These are phyloP conservation scores for Helicoverpa assulta DNA, from an alignment of 2,888 invertebrate species.

Conservation along the genomic window DNA sequence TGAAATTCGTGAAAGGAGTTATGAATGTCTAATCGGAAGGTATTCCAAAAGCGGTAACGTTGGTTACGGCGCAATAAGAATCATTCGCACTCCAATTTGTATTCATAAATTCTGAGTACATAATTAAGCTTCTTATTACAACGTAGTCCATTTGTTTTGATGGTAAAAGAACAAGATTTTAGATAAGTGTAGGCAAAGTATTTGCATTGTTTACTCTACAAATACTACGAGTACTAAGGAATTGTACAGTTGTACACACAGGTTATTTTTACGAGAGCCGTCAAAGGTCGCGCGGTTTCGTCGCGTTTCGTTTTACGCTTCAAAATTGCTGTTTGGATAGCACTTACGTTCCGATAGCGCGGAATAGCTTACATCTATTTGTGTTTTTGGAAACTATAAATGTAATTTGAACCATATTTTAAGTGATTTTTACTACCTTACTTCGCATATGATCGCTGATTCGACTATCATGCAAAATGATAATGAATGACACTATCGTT, in stretches of 20 bases:
- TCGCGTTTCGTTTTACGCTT: neutral
- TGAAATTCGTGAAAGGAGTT: constrained; percentile 2
- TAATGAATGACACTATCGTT: no score
- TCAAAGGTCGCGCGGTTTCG: constrained; percentile 1
- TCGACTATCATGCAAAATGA: no score
- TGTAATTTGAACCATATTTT: no score
- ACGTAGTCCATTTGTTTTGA: neutral
- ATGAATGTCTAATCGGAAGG: constrained; percentile 1
- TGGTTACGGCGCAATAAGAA: neutral
- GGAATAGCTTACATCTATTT: neutral
- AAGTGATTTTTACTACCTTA: no score
- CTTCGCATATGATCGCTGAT: no score
- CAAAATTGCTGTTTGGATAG: constrained; percentile 23
- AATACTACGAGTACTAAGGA: constrained; percentile 15
- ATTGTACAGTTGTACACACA: neutral
- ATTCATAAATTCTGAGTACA: neutral
- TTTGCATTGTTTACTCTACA: constrained; percentile 33
- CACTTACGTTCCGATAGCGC: neutral
- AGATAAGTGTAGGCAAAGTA: constrained; percentile 9
- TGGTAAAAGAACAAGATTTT: constrained; percentile 10
- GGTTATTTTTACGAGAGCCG: constrained; percentile 18
- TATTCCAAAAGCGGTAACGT: neutral
- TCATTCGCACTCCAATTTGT: neutral
- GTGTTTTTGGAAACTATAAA: neutral
- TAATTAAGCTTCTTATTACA: neutral